phyloP scores from a whole-genome alignment of 2,113 vertebrate genomes.

The Toxotes jaculatrix region DNA sequence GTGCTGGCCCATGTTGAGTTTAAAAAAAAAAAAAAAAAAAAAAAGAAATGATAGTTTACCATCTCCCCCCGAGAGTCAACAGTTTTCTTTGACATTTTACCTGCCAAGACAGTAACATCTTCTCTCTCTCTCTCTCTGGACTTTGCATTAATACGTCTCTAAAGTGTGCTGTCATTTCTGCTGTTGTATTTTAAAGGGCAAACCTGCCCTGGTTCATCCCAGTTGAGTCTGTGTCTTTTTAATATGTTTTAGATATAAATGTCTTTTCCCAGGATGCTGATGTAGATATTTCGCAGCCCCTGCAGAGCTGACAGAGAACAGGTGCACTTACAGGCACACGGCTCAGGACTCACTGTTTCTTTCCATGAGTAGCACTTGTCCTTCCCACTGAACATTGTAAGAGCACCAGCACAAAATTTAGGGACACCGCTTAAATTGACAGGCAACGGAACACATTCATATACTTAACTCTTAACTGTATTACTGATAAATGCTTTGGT shows the following conservation, averaged over 20 bases:
- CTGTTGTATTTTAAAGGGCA: slow-evolving; percentile 71
- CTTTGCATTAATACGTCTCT: slow-evolving; percentile 35
- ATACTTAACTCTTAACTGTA: background rate
- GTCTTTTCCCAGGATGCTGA: slow-evolving; percentile 10
- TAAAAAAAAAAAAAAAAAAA: background rate
- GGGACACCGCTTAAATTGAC: background rate
- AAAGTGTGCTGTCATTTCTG: slow-evolving; percentile 62
- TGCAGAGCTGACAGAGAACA: slow-evolving; percentile 7
- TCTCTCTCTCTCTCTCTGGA: slow-evolving; percentile 5
- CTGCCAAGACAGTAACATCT: slow-evolving; percentile 23
- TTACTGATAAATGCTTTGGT: background rate
- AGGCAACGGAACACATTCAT: background rate
- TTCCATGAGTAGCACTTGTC: background rate
- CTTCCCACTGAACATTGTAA: background rate
- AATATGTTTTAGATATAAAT: slow-evolving; percentile 21
- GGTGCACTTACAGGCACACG: background rate
- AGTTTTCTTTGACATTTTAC: slow-evolving; percentile 65
- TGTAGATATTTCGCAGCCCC: slow-evolving; percentile 13
- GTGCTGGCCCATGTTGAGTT: background rate
- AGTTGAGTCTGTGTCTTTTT: slow-evolving; percentile 7
- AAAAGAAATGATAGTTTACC: background rate
- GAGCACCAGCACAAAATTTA: background rate
- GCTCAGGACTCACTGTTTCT: background rate
- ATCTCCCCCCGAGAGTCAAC: slow-evolving; percentile 5
- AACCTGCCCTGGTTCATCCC: slow-evolving; percentile 35